Conservation (phyloP, 1,140 invertebrate species). For the Pygmarrhopalites habei region DNA sequence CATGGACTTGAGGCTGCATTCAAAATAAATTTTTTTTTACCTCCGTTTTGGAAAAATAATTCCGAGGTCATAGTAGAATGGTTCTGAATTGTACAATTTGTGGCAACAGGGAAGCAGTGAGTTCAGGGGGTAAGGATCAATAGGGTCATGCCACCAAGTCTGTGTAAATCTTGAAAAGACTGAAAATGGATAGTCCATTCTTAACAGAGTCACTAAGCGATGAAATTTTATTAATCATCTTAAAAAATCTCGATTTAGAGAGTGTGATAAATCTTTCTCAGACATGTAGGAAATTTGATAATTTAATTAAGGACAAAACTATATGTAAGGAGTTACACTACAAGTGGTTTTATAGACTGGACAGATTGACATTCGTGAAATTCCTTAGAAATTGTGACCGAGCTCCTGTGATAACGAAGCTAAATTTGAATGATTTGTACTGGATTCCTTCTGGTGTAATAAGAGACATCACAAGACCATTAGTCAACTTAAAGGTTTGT, state of each 20-base stretch:
- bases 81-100: no score
- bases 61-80: no score
- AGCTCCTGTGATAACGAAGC: conserved; percentile 14
- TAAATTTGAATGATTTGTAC: conserved; percentile 30
- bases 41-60: no score
- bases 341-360: conserved; percentile 17
- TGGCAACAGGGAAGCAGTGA: no score
- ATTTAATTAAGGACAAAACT: conserved; percentile 25
- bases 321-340: conserved; percentile 17
- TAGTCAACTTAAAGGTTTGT: conserved; percentile 26
- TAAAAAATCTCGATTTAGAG: conserved; percentile 1
- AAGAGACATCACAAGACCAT: conserved; percentile 6
- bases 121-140: no score
- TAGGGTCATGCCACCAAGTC: no score
- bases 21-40: no score
- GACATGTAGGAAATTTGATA: conserved; percentile 25
- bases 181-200: not conserved
- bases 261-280: conserved; percentile 25
- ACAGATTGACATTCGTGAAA: conserved; percentile 13
- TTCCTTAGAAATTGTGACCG: conserved; percentile 22
- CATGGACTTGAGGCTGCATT: no score
- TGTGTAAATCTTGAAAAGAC: no score
- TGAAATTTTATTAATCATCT: conserved; percentile 27
- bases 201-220: conserved; percentile 18
- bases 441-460: conserved; percentile 31